A percentile compares a stretch with the other conserved stretches of the same genome.
Evolutionary conservation across 1,140 invertebrate species (phyloP).

Genomic region (Coptotermes formosanus): DNA sequence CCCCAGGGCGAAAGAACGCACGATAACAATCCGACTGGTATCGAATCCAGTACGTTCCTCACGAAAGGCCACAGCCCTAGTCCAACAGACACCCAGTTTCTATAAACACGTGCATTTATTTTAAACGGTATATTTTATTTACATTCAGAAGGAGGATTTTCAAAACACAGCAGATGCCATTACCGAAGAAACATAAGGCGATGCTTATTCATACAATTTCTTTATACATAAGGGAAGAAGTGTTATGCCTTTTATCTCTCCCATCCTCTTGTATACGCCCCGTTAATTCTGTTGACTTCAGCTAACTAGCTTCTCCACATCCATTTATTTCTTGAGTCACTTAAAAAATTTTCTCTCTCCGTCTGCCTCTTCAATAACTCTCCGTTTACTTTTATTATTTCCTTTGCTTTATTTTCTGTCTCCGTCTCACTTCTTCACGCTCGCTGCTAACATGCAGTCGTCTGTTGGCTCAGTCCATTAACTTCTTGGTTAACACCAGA

Average conservation of each 20-base stretch:
- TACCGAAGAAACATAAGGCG: neutral
- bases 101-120: too few relatives aligned
- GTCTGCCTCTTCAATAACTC: neutral
- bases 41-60: too few relatives aligned
- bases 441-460: neutral
- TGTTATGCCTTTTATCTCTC: neutral
- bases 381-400: conserved; percentile 1
- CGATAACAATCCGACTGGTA: too few relatives aligned
- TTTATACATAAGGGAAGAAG: neutral
- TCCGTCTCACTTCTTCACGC: neutral
- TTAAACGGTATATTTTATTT: too few relatives aligned
- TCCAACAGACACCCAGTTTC: too few relatives aligned
- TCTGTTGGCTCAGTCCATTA: conserved; percentile 2
- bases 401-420: too few relatives aligned
- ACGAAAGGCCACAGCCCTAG: too few relatives aligned
- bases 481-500: conserved; percentile 6
- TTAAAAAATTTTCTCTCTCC: neutral
- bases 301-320: neutral
- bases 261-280: neutral
- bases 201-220: neutral
- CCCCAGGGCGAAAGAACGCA: too few relatives aligned
- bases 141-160: too few relatives aligned
- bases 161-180: neutral
- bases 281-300: neutral
- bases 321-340: neutral